These are phyloP conservation scores for Laothoe populi DNA, from an alignment of 2,888 invertebrate genomes.

Conservation along the genomic window DNA sequence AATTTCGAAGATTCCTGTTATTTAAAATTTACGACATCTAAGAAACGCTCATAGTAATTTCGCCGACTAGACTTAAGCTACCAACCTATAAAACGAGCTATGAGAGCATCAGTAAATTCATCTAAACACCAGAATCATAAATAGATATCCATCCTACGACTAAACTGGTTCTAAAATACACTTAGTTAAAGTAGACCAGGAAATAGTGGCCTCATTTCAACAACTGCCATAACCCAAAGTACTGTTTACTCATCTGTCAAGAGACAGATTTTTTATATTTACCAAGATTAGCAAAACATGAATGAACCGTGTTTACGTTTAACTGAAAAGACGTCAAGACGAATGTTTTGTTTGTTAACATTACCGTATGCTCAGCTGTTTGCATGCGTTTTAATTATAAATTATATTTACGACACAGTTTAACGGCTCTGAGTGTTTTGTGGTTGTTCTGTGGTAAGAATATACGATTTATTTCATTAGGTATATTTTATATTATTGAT, in stretches of 20 bases:
- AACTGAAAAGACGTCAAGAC: constrained; percentile 27
- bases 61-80: neutral
- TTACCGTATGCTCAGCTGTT: constrained; percentile 25
- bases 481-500: too few species aligned
- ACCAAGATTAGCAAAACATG: constrained; percentile 14
- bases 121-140: neutral
- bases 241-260: constrained; percentile 14
- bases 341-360: constrained; percentile 18
- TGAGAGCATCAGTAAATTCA: neutral
- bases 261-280: constrained; percentile 23
- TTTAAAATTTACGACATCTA: too few species aligned
- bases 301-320: constrained; percentile 21
- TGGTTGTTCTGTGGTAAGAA: constrained; percentile 16
- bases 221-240: neutral
- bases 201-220: constrained; percentile 11
- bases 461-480: neutral
- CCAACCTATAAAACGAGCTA: neutral
- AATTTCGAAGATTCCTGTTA: neutral
- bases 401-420: constrained; percentile 27
- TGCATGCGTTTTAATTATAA: constrained; percentile 29
- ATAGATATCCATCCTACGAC: neutral
- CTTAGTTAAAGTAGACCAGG: constrained; percentile 4
- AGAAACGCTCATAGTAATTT: too few species aligned
- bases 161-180: neutral
- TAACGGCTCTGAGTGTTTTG: constrained; percentile 26